Percentiles rank a stretch among this genome's conserved stretches.
These are phyloP conservation scores for Bothrops alternatus DNA, from an alignment of 2,797 vertebrate species.

Conservation along the genomic window DNA sequence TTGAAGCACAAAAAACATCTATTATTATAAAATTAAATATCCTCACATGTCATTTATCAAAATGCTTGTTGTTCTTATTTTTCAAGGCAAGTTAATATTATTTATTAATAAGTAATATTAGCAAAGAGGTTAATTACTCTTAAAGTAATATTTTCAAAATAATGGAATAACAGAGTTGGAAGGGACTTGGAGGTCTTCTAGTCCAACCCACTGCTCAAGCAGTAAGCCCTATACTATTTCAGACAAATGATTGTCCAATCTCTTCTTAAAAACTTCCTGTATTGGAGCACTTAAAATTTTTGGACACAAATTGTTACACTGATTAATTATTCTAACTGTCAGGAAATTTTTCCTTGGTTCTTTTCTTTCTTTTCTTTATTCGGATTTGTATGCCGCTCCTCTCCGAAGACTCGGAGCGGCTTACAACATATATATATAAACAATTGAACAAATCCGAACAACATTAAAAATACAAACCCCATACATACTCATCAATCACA, in stretches of 20 bases:
- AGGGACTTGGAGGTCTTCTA: neutral
- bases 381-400: no score
- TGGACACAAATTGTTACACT: neutral
- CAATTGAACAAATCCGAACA: no score
- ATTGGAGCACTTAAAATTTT: neutral
- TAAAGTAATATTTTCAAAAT: neutral
- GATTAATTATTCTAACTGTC: neutral
- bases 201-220: neutral
- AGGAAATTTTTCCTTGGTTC: neutral
- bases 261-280: neutral
- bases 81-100: slow-evolving; percentile 4
- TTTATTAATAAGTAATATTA: slow-evolving; percentile 18
- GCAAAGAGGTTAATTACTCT: neutral
- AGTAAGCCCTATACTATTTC: neutral
- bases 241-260: neutral
- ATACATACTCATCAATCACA: no score
- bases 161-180: neutral
- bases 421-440: no score
- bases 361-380: no score
- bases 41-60: slow-evolving; percentile 2
- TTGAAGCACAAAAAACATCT: neutral
- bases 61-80: neutral
- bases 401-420: no score
- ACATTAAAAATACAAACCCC: no score
- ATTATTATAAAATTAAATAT: slow-evolving; percentile 24